Evolutionary conservation across 1,140 invertebrate genomes (phyloP), one percentile per base, ranked within the genome.

Genomic region (Leguminivora glycinivorella): DNA sequence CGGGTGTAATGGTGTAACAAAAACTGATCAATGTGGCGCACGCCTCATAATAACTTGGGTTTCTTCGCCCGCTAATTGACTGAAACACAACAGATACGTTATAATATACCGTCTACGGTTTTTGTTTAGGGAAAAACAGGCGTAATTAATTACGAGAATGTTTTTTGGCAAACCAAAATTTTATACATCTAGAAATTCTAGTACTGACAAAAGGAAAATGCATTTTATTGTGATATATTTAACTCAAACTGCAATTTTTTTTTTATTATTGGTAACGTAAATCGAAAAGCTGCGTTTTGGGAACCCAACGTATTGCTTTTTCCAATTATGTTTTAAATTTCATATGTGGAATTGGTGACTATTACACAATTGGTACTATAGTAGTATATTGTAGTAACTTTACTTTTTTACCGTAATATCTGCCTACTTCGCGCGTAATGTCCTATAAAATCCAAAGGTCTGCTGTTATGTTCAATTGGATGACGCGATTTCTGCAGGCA

Each of bases 1-100:
- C 71, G 72, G 17, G 67, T 70, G 71, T 76, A 77, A 76, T 80
- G 72, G 72, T 68, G 67, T 43, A 56, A 70, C 70, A 70, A 72
- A 76, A 73, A 69, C 72, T 73, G 71, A 72, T 73, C 72, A 67
- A 74, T 77, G 73, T 38, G 43, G 52, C 22, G 56, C 4, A 31
- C 58, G 58, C 26, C 26, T 17, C 26, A 24, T 63, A 63, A 63
- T 63, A 63, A 63, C 58, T 63, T 31, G 25, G 25, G 58, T 31
- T 29, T 26, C 58, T 34, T 19, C 58, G 25, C 14, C 31, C 58
- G 58, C 58, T 63, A 34, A 63, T 63, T 63, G 58, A 63, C 58
- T 63, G 17, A 63, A 63, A 29, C 26, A 63, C 58, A 63, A 63
- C 58, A 29, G 25, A 29, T 63, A 63, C 58, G 26, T 34, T 63